A percentile compares a stretch with the other conserved stretches of the same genome.
Conservation (phyloP, 2,888 invertebrate species). For the Lottia scabra region DNA sequence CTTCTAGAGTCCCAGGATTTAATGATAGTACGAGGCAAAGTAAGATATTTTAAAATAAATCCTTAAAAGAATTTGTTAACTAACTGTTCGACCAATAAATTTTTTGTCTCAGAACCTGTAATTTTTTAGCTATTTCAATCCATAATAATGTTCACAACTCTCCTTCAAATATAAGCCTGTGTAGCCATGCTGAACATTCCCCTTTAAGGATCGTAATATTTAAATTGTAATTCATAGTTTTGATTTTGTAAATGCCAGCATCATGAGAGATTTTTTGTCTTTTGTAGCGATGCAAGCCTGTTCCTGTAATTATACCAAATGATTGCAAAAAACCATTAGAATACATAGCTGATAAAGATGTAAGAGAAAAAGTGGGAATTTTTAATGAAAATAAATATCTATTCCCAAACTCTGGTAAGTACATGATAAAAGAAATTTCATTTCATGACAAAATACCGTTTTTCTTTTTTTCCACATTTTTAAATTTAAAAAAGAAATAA, state of each 20-base stretch:
- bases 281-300: conserved; percentile 20
- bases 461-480: too few species aligned
- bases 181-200: too few species aligned
- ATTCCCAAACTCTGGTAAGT: conserved; percentile 6
- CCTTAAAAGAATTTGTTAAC: too few species aligned
- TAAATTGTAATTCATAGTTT: too few species aligned
- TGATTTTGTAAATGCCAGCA: background rate
- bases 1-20: conserved; percentile 1
- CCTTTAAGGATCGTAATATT: too few species aligned
- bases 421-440: background rate
- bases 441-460: too few species aligned
- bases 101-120: too few species aligned
- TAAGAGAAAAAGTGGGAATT: background rate
- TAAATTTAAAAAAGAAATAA: too few species aligned
- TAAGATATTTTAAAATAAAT: background rate
- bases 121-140: too few species aligned
- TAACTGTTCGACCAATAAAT: too few species aligned
- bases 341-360: conserved; percentile 3
- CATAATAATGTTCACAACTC: too few species aligned
- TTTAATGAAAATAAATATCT: conserved; percentile 10
- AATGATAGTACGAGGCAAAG: background rate
- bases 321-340: conserved; percentile 15
- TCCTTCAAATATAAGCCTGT: too few species aligned
- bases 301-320: conserved; percentile 22
- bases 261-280: background rate